Conservation (phyloP, 2,797 vertebrate genomes). For the Eutrigla gurnardus region DNA sequence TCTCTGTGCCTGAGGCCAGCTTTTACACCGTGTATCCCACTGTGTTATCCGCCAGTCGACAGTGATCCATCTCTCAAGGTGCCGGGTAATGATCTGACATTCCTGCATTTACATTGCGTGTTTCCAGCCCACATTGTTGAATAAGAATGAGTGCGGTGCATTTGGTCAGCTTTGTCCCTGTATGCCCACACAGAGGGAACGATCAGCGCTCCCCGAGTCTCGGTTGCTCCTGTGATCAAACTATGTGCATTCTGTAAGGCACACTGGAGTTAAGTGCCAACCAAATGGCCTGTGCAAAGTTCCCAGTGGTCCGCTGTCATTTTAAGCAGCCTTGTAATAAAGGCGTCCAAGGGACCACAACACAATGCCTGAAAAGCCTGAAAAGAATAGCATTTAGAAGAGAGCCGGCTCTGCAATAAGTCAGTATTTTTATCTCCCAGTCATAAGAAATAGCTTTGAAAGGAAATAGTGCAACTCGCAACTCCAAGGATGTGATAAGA, state of each 20-base stretch:
- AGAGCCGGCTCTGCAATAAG: constrained; percentile 33
- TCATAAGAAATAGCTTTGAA: constrained; percentile 64
- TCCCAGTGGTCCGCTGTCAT: constrained; percentile 5
- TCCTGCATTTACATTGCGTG: constrained; percentile 13
- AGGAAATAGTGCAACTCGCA: constrained; percentile 43
- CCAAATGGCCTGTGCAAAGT: constrained; percentile 20
- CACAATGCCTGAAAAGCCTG: constrained; percentile 8
- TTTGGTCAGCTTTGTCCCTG: neutral
- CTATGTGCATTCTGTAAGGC: neutral
- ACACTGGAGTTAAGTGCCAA: constrained; percentile 8
- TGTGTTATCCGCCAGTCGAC: constrained; percentile 13
- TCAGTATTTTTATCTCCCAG: constrained; percentile 55
- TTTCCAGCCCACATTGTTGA: neutral
- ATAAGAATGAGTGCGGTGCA: constrained; percentile 9
- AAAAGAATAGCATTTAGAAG: constrained; percentile 36
- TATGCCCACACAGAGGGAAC: neutral
- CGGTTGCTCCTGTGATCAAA: neutral
- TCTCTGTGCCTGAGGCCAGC: constrained; percentile 6
- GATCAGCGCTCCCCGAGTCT: neutral
- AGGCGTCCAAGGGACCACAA: constrained; percentile 18
- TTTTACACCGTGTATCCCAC: neutral
- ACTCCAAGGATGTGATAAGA: constrained; percentile 50
- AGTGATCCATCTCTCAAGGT: constrained; percentile 5
- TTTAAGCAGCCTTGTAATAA: constrained; percentile 23
- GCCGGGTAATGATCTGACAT: constrained; percentile 28